A percentile compares a stretch with the other conserved stretches of the same genome.
phyloP scores from a whole-genome alignment of 2,888 invertebrate genomes.

The Andrena camellia region DNA sequence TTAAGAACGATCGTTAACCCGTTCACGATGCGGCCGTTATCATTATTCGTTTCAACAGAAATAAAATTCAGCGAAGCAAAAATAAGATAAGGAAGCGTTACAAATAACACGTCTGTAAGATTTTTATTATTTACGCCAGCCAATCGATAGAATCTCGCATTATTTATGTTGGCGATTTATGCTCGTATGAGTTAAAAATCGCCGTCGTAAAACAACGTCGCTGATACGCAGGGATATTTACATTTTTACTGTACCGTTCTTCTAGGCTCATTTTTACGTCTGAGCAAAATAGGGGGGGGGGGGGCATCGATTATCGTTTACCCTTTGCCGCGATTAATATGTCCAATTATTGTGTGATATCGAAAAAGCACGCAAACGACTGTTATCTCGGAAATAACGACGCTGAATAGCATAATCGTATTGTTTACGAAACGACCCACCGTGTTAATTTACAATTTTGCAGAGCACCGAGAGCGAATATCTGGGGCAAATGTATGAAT shows the following conservation, averaged over 20 bases:
- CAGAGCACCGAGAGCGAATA: not conserved
- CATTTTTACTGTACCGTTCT: constrained; percentile 27
- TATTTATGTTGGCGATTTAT: constrained; percentile 28
- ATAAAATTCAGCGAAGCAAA: not conserved
- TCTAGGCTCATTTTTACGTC: not conserved
- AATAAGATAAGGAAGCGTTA: not conserved
- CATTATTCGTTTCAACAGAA: not conserved
- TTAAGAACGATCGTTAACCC: too few species aligned
- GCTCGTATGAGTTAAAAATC: constrained; percentile 19
- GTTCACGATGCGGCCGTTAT: too few species aligned
- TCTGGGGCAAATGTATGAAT: constrained; percentile 14
- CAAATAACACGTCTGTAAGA: constrained; percentile 4
- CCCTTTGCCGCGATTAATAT: not conserved
- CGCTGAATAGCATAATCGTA: constrained; percentile 19
- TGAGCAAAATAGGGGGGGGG: not conserved
- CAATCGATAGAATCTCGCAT: constrained; percentile 31
- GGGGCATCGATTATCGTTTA: constrained; percentile 16
- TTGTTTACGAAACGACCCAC: constrained; percentile 10
- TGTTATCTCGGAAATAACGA: not conserved
- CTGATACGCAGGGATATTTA: constrained; percentile 16
- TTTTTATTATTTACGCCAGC: constrained; percentile 27
- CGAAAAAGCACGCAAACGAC: constrained; percentile 2
- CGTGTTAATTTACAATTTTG: constrained; percentile 7
- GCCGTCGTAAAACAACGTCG: constrained; percentile 3
- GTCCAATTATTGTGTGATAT: constrained; percentile 21